These are phyloP conservation scores for Indicator maculatus DNA, from an alignment of 2,113 vertebrate species.

Conservation along the genomic window DNA sequence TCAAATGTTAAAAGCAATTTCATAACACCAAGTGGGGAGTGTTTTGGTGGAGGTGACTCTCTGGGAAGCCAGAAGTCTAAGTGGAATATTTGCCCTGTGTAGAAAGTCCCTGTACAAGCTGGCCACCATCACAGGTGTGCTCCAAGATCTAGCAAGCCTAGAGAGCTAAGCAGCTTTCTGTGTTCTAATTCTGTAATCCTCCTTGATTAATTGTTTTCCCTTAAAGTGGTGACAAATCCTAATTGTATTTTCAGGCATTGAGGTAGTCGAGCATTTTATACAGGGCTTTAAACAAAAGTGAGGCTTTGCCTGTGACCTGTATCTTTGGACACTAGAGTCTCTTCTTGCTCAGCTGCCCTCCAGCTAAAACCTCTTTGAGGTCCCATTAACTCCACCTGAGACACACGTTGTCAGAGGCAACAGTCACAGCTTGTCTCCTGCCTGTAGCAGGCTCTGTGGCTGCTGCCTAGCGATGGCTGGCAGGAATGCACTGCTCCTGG, in stretches of 20 bases:
- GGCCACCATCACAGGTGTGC: not conserved
- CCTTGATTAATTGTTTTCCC: conserved; percentile 42
- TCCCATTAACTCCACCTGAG: not conserved
- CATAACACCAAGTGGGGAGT: not conserved
- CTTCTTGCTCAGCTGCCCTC: not conserved
- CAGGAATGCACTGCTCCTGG: not conserved
- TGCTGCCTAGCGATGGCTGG: not conserved
- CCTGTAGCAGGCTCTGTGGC: not conserved
- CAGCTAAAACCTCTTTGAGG: conserved; percentile 15
- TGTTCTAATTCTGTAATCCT: conserved; percentile 35
- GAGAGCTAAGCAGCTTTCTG: conserved; percentile 12
- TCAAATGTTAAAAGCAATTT: not conserved
- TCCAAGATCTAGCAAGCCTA: not conserved
- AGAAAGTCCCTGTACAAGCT: not conserved
- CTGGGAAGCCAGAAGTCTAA: not conserved
- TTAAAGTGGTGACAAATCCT: conserved; percentile 34
- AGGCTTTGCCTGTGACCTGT: not conserved
- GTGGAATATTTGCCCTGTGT: not conserved
- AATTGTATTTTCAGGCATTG: conserved; percentile 23
- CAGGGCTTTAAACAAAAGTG: not conserved
- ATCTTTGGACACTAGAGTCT: not conserved
- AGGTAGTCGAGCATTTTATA: not conserved
- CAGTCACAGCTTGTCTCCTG: not conserved
- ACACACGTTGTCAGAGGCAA: not conserved
- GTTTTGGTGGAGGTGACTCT: not conserved